Conservation (phyloP, 1,140 invertebrate species). For the Forficula auricularia region DNA sequence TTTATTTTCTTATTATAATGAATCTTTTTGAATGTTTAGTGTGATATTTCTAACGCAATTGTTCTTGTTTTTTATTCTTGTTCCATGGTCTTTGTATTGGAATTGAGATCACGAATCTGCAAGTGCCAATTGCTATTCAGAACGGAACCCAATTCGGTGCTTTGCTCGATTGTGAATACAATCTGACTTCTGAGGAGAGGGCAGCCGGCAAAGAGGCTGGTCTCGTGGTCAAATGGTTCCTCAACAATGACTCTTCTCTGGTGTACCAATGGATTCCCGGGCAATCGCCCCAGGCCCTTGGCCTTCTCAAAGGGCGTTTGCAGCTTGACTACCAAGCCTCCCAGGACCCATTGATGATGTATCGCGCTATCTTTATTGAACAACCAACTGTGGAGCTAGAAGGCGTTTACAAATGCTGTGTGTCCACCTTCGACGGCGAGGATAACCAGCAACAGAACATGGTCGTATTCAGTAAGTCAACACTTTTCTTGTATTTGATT, state of each 20-base stretch:
- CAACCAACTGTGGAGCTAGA: constrained; percentile 47
- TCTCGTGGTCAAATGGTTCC: constrained; percentile 63
- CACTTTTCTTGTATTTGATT: no score
- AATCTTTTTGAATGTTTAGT: no score
- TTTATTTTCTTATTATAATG: no score
- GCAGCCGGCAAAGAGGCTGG: constrained; percentile 22
- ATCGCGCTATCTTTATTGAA: constrained; percentile 43
- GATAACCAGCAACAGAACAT: constrained; percentile 43
- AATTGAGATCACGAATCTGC: constrained; percentile 39
- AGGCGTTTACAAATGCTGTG: constrained; percentile 52
- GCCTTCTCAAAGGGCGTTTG: constrained; percentile 40
- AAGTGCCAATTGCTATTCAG: constrained; percentile 45
- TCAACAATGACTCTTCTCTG: constrained; percentile 40
- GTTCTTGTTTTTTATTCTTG: no score
- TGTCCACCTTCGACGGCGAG: constrained; percentile 48
- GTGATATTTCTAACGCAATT: no score
- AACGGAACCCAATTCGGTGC: constrained; percentile 42
- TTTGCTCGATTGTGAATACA: constrained; percentile 58
- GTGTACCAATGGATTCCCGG: constrained; percentile 63
- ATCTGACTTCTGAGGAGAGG: constrained; percentile 28
- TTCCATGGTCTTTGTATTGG: no score
- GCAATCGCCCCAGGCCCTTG: constrained; percentile 37
- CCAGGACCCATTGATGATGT: constrained; percentile 36
- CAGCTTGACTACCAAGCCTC: constrained; percentile 41
- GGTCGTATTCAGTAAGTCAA: constrained; percentile 54